Percentiles rank a stretch among this genome's conserved stretches.
Conservation (phyloP, 2,888 invertebrate genomes). For the Caenorhabditis plicata region DNA sequence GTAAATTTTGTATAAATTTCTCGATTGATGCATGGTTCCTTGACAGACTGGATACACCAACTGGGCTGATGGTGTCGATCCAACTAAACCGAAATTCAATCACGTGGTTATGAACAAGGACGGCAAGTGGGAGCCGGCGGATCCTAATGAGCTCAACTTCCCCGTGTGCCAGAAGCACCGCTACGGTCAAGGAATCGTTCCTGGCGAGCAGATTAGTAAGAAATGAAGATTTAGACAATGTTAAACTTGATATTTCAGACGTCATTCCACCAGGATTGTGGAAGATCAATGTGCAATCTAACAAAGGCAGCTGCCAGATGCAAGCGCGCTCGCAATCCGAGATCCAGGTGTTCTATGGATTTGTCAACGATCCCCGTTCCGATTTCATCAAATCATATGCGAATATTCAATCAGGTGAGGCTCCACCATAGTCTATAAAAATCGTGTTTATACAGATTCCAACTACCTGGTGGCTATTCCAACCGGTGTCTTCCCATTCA, state of each 20-base stretch:
- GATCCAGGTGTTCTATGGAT: constrained; percentile 54
- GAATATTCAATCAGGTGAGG: constrained; percentile 43
- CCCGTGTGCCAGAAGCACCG: constrained; percentile 47
- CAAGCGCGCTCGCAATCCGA: constrained; percentile 51
- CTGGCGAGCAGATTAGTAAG: constrained; percentile 35
- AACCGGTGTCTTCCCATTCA: constrained; percentile 40
- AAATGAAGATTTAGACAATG: not conserved
- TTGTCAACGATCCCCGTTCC: constrained; percentile 42
- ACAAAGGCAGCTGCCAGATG: constrained; percentile 36
- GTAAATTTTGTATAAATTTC: constrained; percentile 1
- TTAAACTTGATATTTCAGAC: constrained; percentile 19
- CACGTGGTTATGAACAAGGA: constrained; percentile 41
- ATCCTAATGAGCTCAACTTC: constrained; percentile 12
- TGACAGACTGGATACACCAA: constrained; percentile 35
- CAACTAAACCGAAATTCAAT: constrained; percentile 20
- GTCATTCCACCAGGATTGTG: constrained; percentile 49
- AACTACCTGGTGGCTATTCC: constrained; percentile 49
- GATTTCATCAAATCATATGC: constrained; percentile 40
- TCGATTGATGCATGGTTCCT: not conserved
- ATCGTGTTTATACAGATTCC: constrained; percentile 21
- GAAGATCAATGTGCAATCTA: constrained; percentile 40
- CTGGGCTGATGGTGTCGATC: constrained; percentile 38
- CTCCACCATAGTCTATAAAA: not conserved
- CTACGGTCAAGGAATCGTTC: constrained; percentile 43
- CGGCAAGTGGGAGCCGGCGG: constrained; percentile 41